These are phyloP conservation scores for Otolemur garnettii DNA, from an alignment of 2,113 vertebrate genomes.

Conservation along the genomic window DNA sequence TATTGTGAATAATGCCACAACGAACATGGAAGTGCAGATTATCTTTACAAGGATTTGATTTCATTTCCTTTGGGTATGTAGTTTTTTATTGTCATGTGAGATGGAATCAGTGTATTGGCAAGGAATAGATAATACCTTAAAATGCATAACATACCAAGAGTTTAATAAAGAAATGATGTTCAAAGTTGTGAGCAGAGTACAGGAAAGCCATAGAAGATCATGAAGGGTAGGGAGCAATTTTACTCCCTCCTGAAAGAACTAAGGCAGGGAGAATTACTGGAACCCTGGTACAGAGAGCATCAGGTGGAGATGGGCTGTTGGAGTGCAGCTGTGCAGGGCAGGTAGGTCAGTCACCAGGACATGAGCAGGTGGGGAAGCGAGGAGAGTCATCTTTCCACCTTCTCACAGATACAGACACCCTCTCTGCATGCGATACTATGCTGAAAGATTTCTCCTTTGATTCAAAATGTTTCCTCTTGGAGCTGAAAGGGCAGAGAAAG, in stretches of 20 bases:
- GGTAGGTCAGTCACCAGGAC: background rate
- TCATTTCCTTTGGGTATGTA: background rate
- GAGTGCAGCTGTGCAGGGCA: too few species aligned
- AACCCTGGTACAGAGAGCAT: background rate
- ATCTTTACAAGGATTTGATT: background rate
- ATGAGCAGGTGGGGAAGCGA: rapidly evolving
- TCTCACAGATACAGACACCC: background rate
- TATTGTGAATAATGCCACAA: background rate
- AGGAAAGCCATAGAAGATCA: background rate
- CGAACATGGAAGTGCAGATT: background rate
- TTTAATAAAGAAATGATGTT: background rate
- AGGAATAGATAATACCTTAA: background rate
- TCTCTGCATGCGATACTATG: background rate
- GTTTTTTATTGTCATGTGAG: background rate
- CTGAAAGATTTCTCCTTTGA: background rate
- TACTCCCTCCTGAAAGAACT: background rate
- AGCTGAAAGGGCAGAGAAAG: background rate
- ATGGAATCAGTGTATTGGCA: background rate
- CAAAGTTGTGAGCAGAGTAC: background rate
- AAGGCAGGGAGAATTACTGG: background rate
- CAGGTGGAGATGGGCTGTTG: background rate
- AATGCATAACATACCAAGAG: background rate
- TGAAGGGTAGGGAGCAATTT: background rate
- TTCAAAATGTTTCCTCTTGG: background rate
- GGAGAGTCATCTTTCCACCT: background rate